Conservation (phyloP, 1,140 invertebrate species). For the Sinonovacula constricta region DNA sequence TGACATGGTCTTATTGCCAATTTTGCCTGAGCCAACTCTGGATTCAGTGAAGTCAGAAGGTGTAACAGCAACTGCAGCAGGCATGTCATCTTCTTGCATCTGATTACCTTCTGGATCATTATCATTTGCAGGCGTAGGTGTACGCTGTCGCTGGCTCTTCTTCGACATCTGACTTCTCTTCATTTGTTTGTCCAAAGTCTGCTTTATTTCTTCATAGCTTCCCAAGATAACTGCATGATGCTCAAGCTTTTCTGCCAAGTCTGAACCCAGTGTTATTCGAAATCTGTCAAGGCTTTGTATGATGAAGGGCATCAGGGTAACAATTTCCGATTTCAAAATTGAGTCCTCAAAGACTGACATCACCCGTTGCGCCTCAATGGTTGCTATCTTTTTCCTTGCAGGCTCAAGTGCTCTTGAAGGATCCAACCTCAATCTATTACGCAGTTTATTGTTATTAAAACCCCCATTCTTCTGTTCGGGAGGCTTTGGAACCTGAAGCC, state of each 20-base stretch:
- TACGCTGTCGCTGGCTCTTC: slow-evolving; percentile 1
- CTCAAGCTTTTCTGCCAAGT: slow-evolving; percentile 67
- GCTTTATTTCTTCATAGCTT: slow-evolving; percentile 71
- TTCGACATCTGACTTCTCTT: slow-evolving; percentile 48
- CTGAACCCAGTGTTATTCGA: slow-evolving; percentile 66
- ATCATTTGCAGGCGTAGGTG: slow-evolving; percentile 6
- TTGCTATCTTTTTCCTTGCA: slow-evolving; percentile 75
- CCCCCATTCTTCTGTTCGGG: slow-evolving; percentile 28
- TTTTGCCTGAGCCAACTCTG: slow-evolving; percentile 13
- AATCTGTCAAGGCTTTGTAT: slow-evolving; percentile 73
- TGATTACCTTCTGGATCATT: slow-evolving; percentile 49
- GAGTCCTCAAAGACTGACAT: slow-evolving; percentile 78
- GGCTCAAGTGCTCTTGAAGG: slow-evolving; percentile 76
- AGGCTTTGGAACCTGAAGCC: slow-evolving; percentile 51
- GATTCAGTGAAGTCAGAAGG: slow-evolving; percentile 9
- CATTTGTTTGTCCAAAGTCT: slow-evolving; percentile 63
- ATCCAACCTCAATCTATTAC: slow-evolving; percentile 67
- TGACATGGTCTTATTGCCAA: slow-evolving; percentile 25
- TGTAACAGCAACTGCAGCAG: slow-evolving; percentile 13
- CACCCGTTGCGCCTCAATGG: slow-evolving; percentile 76
- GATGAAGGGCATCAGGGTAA: slow-evolving; percentile 73
- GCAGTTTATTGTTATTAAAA: slow-evolving; percentile 49
- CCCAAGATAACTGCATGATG: slow-evolving; percentile 68
- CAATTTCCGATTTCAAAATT: slow-evolving; percentile 71
- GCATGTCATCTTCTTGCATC: slow-evolving; percentile 48